phyloP scores from a whole-genome alignment of 2,113 vertebrate species.

The Colossoma macropomum region DNA sequence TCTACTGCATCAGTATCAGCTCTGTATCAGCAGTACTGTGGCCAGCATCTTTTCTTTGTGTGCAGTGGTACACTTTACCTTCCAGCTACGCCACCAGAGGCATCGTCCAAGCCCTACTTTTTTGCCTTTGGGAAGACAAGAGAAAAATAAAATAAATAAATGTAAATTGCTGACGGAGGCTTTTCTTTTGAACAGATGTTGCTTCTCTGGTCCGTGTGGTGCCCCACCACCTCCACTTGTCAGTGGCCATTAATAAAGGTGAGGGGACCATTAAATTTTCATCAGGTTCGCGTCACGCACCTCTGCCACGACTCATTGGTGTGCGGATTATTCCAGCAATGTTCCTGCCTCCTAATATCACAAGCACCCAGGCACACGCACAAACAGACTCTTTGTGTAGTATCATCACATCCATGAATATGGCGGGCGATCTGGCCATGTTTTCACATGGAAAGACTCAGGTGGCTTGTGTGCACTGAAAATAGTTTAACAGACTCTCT shows the following conservation, averaged over 20 bases:
- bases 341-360: conserved; percentile 53
- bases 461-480: conserved; percentile 20
- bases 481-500: conserved; percentile 3
- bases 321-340: conserved; percentile 71
- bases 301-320: conserved; percentile 75
- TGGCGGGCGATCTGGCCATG: conserved; percentile 9
- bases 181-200: conserved; percentile 40
- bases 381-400: conserved; percentile 13
- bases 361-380: neutral
- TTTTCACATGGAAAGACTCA: conserved; percentile 38
- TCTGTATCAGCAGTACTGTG: neutral
- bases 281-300: conserved; percentile 74
- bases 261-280: conserved; percentile 83
- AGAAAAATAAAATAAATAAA: neutral
- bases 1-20: neutral
- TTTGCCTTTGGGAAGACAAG: neutral
- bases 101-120: neutral
- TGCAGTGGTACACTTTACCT: neutral
- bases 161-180: conserved; percentile 44
- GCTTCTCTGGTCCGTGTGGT: conserved; percentile 48
- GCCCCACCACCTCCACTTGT: conserved; percentile 44
- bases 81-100: neutral
- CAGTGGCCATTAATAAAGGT: conserved; percentile 71
- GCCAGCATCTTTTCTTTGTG: neutral
- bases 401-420: conserved; percentile 3